A percentile compares a stretch with the other conserved stretches of the same genome.
Conservation (phyloP, 2,888 invertebrate genomes). For the Coremacera marginata region DNA sequence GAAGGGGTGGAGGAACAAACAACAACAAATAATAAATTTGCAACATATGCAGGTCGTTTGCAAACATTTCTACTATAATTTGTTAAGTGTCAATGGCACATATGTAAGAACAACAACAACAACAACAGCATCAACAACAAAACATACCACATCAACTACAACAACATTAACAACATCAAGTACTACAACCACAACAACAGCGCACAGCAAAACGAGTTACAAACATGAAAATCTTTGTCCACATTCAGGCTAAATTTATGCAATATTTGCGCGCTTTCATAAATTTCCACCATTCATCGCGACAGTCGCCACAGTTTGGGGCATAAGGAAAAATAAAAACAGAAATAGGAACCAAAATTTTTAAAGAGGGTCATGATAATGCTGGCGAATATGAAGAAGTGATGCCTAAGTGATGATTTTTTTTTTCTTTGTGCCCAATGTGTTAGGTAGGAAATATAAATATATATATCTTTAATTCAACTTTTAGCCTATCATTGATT, state of each 20-base stretch:
- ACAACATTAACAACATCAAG: slow-evolving; percentile 40
- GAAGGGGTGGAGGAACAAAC: too few species aligned
- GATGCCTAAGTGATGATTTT: too few species aligned
- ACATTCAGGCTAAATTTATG: slow-evolving; percentile 65
- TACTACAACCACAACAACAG: slow-evolving; percentile 1
- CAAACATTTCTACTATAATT: slow-evolving; percentile 66
- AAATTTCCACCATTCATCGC: slow-evolving; percentile 47
- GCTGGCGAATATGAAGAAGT: too few species aligned
- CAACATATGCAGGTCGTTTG: slow-evolving; percentile 44
- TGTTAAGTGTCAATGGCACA: slow-evolving; percentile 67
- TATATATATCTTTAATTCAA: too few species aligned
- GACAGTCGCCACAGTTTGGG: background rate
- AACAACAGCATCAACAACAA: slow-evolving; percentile 10
- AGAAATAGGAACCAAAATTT: background rate
- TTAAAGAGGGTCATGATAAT: too few species aligned
- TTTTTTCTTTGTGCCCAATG: too few species aligned
- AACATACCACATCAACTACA: background rate
- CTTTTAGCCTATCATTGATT: too few species aligned
- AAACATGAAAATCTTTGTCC: slow-evolving; percentile 55
- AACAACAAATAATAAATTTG: slow-evolving; percentile 7
- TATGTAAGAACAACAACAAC: slow-evolving; percentile 20
- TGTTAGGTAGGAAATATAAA: too few species aligned
- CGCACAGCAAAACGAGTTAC: slow-evolving; percentile 33
- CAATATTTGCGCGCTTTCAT: slow-evolving; percentile 65
- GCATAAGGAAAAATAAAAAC: background rate